phyloP scores from a whole-genome alignment of 2,888 invertebrate species.

The Stenodera caucasica region DNA sequence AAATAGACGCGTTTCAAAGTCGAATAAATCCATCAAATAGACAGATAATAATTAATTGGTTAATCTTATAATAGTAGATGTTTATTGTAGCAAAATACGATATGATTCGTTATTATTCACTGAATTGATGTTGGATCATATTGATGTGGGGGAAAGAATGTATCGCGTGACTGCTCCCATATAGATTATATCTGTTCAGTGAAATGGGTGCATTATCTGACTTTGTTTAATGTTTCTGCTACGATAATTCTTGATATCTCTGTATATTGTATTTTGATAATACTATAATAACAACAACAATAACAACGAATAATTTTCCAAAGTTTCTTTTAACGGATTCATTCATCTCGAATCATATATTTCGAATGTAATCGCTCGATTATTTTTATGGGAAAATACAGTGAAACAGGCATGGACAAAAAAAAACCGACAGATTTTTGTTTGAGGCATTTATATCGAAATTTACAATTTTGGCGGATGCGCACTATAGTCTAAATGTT shows the following conservation, averaged over 20 bases:
- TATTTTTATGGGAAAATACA: too few species aligned
- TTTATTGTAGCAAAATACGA: not conserved
- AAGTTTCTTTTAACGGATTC: too few species aligned
- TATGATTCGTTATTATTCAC: not conserved
- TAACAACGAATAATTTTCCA: too few species aligned
- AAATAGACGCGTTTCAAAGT: not conserved
- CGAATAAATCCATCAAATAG: not conserved
- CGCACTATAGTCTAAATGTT: not conserved
- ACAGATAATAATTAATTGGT: not conserved
- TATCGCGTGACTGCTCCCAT: slow-evolving; percentile 20
- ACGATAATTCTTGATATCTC: slow-evolving; percentile 11
- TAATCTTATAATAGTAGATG: not conserved
- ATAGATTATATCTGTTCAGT: slow-evolving; percentile 20
- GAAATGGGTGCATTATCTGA: slow-evolving; percentile 20
- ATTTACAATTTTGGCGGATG: not conserved
- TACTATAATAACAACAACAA: slow-evolving; percentile 4
- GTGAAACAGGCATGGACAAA: too few species aligned
- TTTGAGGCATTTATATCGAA: too few species aligned
- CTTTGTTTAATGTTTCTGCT: slow-evolving; percentile 9
- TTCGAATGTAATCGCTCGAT: too few species aligned
- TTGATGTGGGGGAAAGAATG: slow-evolving; percentile 5
- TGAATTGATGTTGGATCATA: not conserved
- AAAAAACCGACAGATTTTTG: too few species aligned
- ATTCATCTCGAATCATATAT: too few species aligned
- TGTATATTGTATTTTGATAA: not conserved